phyloP scores from a whole-genome alignment of 2,113 vertebrate genomes.

The Ophiodon elongatus region DNA sequence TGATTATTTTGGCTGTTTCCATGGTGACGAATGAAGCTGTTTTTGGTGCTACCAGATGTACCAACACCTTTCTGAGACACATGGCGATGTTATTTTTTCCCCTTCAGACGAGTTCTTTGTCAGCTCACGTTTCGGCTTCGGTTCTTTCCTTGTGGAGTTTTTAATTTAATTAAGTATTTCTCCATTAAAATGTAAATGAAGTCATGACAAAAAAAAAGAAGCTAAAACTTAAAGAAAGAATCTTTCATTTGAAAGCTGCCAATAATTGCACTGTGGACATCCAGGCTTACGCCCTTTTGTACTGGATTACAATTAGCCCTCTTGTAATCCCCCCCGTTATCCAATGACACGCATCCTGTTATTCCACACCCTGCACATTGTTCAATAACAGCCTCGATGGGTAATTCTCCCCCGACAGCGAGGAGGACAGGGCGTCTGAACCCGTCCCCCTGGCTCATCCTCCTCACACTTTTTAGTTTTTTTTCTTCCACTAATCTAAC shows the following conservation, averaged over 20 bases:
- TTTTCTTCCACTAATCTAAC: constrained; percentile 48
- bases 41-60: neutral
- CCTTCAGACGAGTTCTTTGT: neutral
- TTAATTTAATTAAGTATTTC: neutral
- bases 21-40: neutral
- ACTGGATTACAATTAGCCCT: constrained; percentile 37
- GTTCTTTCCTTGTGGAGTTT: neutral
- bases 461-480: constrained; percentile 1
- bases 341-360: constrained; percentile 38
- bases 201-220: neutral
- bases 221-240: constrained; percentile 2
- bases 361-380: constrained; percentile 21
- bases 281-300: constrained; percentile 34
- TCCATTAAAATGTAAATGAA: neutral
- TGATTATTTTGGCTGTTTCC: neutral
- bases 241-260: neutral
- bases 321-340: constrained; percentile 27
- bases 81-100: no score
- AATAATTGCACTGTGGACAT: constrained; percentile 34
- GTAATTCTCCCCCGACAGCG: neutral
- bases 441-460: constrained; percentile 40
- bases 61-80: no score
- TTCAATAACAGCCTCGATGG: constrained; percentile 16
- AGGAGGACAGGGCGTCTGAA: constrained; percentile 6
- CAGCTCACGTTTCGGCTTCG: neutral